These are phyloP conservation scores for Hydrotaea diabolus DNA, from an alignment of 2,888 invertebrate species.

Conservation along the genomic window DNA sequence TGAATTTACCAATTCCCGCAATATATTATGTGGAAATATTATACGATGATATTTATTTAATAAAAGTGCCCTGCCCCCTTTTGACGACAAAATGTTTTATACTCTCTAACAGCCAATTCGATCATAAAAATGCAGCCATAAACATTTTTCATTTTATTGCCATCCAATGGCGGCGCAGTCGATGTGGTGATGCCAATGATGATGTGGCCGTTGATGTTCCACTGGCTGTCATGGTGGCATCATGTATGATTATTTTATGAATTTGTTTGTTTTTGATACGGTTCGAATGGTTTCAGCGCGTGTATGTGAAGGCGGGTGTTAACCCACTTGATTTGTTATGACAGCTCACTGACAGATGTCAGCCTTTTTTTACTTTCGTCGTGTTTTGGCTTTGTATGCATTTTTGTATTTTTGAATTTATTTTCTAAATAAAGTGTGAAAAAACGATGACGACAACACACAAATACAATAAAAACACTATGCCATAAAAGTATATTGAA, in stretches of 20 bases:
- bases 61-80: not conserved
- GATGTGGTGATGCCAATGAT: not conserved
- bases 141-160: slow-evolving; percentile 23
- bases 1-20: not conserved
- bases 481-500: slow-evolving; percentile 42
- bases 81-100: slow-evolving; percentile 23
- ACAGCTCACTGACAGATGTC: slow-evolving; percentile 71
- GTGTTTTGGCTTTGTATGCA: not conserved
- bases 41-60: not conserved
- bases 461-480: slow-evolving; percentile 36
- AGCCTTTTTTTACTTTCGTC: slow-evolving; percentile 59
- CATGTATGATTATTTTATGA: slow-evolving; percentile 24
- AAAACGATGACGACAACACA: slow-evolving; percentile 34
- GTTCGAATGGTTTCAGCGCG: not conserved
- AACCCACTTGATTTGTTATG: slow-evolving; percentile 71
- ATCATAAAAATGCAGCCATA: slow-evolving; percentile 23
- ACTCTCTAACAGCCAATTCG: slow-evolving; percentile 9
- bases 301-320: slow-evolving; percentile 50
- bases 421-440: slow-evolving; percentile 44
- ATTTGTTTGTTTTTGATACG: slow-evolving; percentile 1
- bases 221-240: slow-evolving; percentile 7
- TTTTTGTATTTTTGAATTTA: slow-evolving; percentile 22
- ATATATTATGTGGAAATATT: not conserved
- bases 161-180: not conserved
- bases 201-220: not conserved